Conservation (phyloP, 2,888 invertebrate species). For the Papilio protenor region DNA sequence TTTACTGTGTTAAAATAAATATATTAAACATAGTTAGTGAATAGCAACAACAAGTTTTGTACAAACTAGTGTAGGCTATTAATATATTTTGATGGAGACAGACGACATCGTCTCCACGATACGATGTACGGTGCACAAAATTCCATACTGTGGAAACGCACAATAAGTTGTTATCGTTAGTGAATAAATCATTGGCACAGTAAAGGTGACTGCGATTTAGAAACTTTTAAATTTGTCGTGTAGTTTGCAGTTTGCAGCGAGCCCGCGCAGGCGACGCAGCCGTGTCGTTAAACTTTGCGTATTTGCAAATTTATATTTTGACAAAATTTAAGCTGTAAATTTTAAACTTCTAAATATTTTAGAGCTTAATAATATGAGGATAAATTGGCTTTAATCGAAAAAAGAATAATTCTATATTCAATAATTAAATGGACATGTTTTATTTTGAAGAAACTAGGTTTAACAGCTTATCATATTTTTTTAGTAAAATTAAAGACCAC, state of each 20-base stretch:
- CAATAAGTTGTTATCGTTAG: conserved; percentile 4
- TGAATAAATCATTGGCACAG: conserved; percentile 9
- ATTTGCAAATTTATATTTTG: conserved; percentile 2
- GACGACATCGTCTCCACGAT: too few relatives aligned
- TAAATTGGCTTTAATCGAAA: too few relatives aligned
- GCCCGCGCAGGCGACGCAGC: not conserved
- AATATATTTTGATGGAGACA: too few relatives aligned
- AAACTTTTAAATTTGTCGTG: conserved; percentile 28
- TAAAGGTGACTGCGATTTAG: conserved; percentile 23
- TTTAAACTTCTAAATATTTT: not conserved
- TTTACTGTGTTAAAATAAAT: too few relatives aligned
- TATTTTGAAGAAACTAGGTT: not conserved
- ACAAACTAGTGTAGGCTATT: too few relatives aligned
- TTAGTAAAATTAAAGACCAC: not conserved
- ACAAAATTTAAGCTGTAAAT: conserved; percentile 5
- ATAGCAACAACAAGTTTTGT: too few relatives aligned
- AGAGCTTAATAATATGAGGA: not conserved
- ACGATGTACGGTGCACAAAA: not conserved
- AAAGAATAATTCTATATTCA: too few relatives aligned
- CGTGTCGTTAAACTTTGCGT: conserved; percentile 10
- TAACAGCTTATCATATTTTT: not conserved
- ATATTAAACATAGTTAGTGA: too few relatives aligned
- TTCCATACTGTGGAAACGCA: not conserved
- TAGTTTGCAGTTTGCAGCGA: conserved; percentile 18
- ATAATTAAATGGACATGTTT: not conserved